These are phyloP conservation scores for Hafferia zeledoni DNA, from an alignment of 2,797 vertebrate genomes.

Conservation along the genomic window DNA sequence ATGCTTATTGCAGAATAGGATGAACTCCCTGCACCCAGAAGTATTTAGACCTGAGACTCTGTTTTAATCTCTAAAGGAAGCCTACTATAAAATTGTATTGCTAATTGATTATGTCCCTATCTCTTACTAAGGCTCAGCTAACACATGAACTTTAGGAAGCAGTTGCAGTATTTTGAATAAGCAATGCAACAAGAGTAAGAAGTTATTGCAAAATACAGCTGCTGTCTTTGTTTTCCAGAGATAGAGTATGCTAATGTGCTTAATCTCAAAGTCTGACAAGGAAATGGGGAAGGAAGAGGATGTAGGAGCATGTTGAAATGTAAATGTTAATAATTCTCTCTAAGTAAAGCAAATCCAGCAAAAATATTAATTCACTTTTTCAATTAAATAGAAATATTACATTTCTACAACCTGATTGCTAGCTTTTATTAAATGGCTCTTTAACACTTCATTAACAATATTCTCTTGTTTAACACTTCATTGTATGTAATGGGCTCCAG, in stretches of 20 bases:
- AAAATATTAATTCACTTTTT: background rate
- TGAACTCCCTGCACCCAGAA: background rate
- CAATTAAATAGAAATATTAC: background rate
- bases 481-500: background rate
- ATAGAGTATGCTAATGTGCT: constrained; percentile 31
- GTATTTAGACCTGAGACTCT: background rate
- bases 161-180: background rate
- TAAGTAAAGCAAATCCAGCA: background rate
- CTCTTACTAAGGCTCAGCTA: background rate
- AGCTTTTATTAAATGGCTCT: background rate
- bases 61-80: background rate
- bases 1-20: background rate
- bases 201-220: constrained; percentile 15
- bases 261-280: constrained; percentile 29
- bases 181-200: background rate
- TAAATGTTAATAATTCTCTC: background rate
- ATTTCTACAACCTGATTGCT: background rate
- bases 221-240: constrained; percentile 11
- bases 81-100: background rate
- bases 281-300: background rate
- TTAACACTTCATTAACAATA: background rate
- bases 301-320: background rate
- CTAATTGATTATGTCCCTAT: background rate
- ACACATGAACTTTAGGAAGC: background rate
- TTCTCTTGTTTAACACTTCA: background rate